Percentiles rank a stretch among this genome's conserved stretches.
phyloP scores from a whole-genome alignment of 2,888 invertebrate genomes.

The Erebia epiphron region DNA sequence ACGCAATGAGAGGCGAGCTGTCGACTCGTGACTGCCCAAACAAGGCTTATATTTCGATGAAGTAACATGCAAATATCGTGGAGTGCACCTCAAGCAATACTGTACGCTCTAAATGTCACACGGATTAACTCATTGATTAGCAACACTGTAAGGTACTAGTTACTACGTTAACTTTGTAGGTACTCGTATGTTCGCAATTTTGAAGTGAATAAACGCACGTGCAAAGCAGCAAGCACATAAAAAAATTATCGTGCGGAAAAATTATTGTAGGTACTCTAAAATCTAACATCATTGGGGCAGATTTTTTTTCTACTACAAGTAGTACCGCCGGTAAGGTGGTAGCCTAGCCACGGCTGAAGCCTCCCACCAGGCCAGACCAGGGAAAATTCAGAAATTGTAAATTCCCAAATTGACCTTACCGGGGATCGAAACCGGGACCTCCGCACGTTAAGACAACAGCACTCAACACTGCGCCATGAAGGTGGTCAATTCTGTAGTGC shows the following conservation, averaged over 20 bases:
- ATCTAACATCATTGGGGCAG: neutral
- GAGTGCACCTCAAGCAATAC: conserved; percentile 32
- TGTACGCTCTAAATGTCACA: conserved; percentile 39
- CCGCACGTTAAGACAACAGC: too few species aligned
- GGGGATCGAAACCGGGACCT: too few species aligned
- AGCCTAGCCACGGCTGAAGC: too few species aligned
- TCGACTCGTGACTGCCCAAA: conserved; percentile 27
- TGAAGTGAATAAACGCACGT: neutral
- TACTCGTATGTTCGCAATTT: too few species aligned
- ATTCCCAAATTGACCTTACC: too few species aligned
- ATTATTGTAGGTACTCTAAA: neutral
- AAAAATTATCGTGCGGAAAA: too few species aligned
- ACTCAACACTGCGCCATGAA: too few species aligned
- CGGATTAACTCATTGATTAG: conserved; percentile 33
- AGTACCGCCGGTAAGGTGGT: too few species aligned
- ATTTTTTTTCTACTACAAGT: too few species aligned
- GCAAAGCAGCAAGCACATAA: neutral
- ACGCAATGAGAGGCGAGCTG: conserved; percentile 20
- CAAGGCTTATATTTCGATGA: conserved; percentile 33
- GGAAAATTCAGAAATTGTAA: too few species aligned
- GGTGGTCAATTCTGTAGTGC: too few species aligned
- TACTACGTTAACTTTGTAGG: neutral
- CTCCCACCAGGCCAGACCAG: too few species aligned
- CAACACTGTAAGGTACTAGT: conserved; percentile 19
- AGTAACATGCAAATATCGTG: conserved; percentile 33